These are phyloP conservation scores for Atractosteus spatula DNA, from an alignment of 2,113 vertebrate genomes.

Conservation along the genomic window DNA sequence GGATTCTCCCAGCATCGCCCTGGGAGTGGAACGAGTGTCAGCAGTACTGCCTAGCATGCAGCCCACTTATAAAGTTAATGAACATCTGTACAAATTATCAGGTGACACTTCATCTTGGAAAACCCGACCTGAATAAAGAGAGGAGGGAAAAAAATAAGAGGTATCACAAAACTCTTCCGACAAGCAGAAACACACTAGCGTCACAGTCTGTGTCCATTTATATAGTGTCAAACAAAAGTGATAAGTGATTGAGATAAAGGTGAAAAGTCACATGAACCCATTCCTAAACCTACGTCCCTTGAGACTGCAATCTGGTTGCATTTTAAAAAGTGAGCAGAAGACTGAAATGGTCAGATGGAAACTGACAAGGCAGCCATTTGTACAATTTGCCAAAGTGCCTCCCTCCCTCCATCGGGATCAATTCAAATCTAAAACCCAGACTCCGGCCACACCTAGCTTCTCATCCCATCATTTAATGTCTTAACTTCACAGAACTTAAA, in stretches of 20 bases:
- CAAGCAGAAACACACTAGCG: conserved; percentile 31
- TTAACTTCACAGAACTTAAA: no score
- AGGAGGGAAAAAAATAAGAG: conserved; percentile 45
- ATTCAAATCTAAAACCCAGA: no score
- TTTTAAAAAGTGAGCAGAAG: no score
- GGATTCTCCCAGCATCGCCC: conserved; percentile 59
- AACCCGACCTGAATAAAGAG: conserved; percentile 41
- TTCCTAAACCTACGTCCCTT: no score
- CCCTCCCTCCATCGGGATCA: no score
- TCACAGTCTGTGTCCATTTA: conserved; percentile 23
- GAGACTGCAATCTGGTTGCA: no score
- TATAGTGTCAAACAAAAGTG: conserved; percentile 26
- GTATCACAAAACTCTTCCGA: conserved; percentile 23
- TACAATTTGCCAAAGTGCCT: no score
- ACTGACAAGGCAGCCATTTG: no score
- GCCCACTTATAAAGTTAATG: conserved; percentile 34
- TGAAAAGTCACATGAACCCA: not conserved
- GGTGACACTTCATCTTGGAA: conserved; percentile 28
- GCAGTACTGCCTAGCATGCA: conserved; percentile 28
- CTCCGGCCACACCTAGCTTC: no score
- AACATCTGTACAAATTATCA: conserved; percentile 40
- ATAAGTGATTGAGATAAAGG: conserved; percentile 9
- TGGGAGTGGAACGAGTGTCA: conserved; percentile 25
- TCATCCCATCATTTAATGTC: no score
- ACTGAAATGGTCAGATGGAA: no score